A percentile compares a stretch with the other conserved stretches of the same genome.
These are phyloP conservation scores for Lysandra bellargus DNA, from an alignment of 2,888 invertebrate species.

Conservation along the genomic window DNA sequence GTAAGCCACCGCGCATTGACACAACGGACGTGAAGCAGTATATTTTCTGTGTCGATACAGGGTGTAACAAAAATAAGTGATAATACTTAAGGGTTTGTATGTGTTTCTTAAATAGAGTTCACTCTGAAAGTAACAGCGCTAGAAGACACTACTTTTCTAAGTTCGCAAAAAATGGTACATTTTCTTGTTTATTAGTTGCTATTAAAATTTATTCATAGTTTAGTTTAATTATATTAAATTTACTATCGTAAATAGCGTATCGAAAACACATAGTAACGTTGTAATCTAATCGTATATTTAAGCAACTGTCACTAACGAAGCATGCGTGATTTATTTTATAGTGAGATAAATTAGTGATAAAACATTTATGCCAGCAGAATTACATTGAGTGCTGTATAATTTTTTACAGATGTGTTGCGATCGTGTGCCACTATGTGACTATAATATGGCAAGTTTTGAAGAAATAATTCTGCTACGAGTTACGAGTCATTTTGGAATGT, in stretches of 20 bases:
- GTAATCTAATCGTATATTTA: constrained; percentile 34
- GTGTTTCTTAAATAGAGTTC: too few relatives aligned
- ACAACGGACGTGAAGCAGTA: too few relatives aligned
- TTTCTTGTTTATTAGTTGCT: too few relatives aligned
- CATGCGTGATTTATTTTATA: constrained; percentile 30
- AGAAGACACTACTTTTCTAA: too few relatives aligned
- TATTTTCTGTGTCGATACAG: too few relatives aligned
- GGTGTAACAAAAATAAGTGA: too few relatives aligned
- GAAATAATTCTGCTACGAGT: neutral
- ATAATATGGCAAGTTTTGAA: neutral
- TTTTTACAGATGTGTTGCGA: neutral
- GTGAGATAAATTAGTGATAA: constrained; percentile 13
- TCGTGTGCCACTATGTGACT: neutral
- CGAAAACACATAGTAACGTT: constrained; percentile 30
- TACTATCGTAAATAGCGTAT: neutral
- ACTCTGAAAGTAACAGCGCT: too few relatives aligned
- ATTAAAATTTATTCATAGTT: too few relatives aligned
- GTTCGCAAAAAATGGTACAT: too few relatives aligned
- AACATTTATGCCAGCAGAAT: constrained; percentile 15
- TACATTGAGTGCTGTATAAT: neutral
- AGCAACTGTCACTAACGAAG: constrained; percentile 31
- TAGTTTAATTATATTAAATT: neutral
- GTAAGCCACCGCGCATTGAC: too few relatives aligned
- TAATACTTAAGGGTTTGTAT: too few relatives aligned
- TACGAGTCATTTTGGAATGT: too few relatives aligned